A percentile compares a stretch with the other conserved stretches of the same genome.
phyloP scores from a whole-genome alignment of 2,113 vertebrate species.

The Theristicus caerulescens region DNA sequence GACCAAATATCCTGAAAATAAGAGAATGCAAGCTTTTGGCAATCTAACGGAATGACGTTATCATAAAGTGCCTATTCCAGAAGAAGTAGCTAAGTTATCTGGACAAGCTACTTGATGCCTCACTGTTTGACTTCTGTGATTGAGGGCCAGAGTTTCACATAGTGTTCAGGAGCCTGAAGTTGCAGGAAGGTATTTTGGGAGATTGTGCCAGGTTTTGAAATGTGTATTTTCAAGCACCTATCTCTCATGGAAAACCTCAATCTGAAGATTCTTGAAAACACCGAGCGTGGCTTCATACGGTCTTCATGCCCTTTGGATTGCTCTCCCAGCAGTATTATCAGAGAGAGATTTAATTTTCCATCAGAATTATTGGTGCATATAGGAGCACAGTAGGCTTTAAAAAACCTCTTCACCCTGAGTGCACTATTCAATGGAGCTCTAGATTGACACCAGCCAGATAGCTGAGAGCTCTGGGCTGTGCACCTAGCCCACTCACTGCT shows the following conservation, averaged over 20 bases:
- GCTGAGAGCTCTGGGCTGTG: background rate
- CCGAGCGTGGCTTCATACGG: background rate
- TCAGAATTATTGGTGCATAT: background rate
- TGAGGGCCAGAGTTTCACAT: background rate
- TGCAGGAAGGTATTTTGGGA: background rate
- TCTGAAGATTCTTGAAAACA: background rate
- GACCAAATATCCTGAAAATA: background rate
- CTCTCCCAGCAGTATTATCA: background rate
- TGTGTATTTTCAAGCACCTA: background rate
- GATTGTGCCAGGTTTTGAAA: background rate
- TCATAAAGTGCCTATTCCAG: background rate
- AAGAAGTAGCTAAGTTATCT: background rate
- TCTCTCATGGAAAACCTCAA: background rate
- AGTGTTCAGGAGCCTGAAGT: background rate
- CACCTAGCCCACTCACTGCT: background rate
- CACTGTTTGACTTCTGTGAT: background rate
- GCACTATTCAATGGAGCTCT: background rate
- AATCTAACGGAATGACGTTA: background rate
- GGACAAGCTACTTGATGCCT: background rate
- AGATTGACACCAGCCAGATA: background rate
- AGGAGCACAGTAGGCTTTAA: background rate
- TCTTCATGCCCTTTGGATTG: background rate
- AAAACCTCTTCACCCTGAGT: background rate
- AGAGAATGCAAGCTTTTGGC: background rate
- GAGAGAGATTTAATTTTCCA: background rate